Percentiles rank a stretch among this genome's conserved stretches.
These are phyloP conservation scores for Fratercula arctica DNA, from an alignment of 2,797 vertebrate species.

Conservation along the genomic window DNA sequence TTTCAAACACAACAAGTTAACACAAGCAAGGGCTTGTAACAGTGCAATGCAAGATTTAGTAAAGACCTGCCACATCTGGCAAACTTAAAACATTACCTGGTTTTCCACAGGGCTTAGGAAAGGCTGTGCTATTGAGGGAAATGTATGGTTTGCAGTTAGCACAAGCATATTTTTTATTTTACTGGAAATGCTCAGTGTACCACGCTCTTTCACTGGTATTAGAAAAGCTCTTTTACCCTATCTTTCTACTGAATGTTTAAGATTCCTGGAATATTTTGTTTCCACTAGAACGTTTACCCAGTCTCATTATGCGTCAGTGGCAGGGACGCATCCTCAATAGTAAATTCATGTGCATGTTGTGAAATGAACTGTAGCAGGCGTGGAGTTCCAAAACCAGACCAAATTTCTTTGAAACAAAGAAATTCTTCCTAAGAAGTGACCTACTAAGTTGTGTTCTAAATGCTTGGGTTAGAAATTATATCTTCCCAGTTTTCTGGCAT, in stretches of 20 bases:
- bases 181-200: not conserved
- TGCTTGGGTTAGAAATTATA: not conserved
- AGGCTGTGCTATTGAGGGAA: not conserved
- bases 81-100: slow-evolving; percentile 14
- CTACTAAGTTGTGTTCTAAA: not conserved
- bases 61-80: slow-evolving; percentile 21
- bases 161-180: not conserved
- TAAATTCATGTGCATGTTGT: slow-evolving; percentile 4
- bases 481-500: not conserved
- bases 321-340: slow-evolving; percentile 10
- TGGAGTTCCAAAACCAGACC: not conserved
- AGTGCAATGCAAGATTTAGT: not conserved
- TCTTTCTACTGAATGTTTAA: slow-evolving; percentile 31
- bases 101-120: not conserved
- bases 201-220: not conserved
- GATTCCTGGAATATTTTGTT: slow-evolving; percentile 68
- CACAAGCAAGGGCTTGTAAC: slow-evolving; percentile 29
- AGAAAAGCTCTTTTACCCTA: not conserved
- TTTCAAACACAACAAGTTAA: slow-evolving; percentile 30
- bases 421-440: slow-evolving; percentile 19
- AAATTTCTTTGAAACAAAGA: slow-evolving; percentile 12
- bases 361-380: not conserved
- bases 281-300: slow-evolving; percentile 46
- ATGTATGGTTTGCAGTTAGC: not conserved
- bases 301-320: not conserved